These are phyloP conservation scores for Pissodes strobi DNA, from an alignment of 1,140 invertebrate species.

Conservation along the genomic window DNA sequence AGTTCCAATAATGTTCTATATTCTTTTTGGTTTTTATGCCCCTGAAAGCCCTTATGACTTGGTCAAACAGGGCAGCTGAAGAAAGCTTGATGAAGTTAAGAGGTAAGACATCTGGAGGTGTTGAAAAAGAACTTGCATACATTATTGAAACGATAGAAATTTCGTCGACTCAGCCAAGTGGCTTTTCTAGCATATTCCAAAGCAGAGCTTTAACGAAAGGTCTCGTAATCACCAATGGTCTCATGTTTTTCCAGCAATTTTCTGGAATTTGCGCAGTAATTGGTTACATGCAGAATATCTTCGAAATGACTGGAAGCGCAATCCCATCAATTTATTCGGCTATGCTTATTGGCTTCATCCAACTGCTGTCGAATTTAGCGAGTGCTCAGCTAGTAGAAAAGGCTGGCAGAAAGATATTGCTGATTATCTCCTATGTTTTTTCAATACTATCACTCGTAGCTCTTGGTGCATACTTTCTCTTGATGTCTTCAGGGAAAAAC, in stretches of 20 bases:
- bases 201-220: constrained; percentile 63
- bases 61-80: constrained; percentile 29
- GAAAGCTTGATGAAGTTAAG: constrained; percentile 36
- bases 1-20: constrained; percentile 59
- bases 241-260: constrained; percentile 76
- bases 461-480: constrained; percentile 36
- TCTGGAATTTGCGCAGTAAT: constrained; percentile 81
- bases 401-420: constrained; percentile 53
- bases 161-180: constrained; percentile 47
- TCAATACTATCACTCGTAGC: constrained; percentile 15
- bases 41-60: constrained; percentile 76
- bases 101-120: constrained; percentile 42
- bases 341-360: constrained; percentile 32
- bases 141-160: constrained; percentile 58
- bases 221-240: constrained; percentile 68
- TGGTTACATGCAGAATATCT: constrained; percentile 78
- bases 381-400: constrained; percentile 35
- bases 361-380: constrained; percentile 21
- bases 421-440: constrained; percentile 31
- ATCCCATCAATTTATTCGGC: constrained; percentile 53
- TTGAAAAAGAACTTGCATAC: constrained; percentile 63
- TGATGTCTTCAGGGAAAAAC: constrained; percentile 16
- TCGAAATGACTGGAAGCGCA: constrained; percentile 62
- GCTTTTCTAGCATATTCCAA: constrained; percentile 63
- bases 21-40: constrained; percentile 56